Conservation (phyloP, 2,113 vertebrate genomes). For the Garra rufa region DNA sequence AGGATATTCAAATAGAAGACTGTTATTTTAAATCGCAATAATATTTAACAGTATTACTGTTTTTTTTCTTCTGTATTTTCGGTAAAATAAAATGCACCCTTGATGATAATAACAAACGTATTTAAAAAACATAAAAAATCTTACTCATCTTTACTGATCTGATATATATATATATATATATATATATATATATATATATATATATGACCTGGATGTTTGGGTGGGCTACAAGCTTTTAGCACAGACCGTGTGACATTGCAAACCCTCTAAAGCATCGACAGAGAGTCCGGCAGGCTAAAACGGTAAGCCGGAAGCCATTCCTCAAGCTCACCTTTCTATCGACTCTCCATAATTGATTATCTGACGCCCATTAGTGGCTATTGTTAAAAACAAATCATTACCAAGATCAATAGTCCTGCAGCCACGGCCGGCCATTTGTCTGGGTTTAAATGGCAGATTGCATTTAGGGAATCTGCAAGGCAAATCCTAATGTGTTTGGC, state of each 20-base stretch:
- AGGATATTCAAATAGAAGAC: too few relatives aligned
- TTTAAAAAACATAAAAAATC: too few relatives aligned
- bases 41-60: too few relatives aligned
- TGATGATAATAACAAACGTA: too few relatives aligned
- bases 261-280: conserved; percentile 52
- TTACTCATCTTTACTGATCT: too few relatives aligned
- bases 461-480: conserved; percentile 87
- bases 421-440: conserved; percentile 87
- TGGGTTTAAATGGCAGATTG: conserved; percentile 90
- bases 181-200: too few relatives aligned
- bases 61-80: too few relatives aligned
- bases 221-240: conserved; percentile 47
- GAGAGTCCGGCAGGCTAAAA: conserved; percentile 49
- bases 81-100: too few relatives aligned
- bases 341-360: conserved; percentile 94
- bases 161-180: too few relatives aligned
- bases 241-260: conserved; percentile 56
- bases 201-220: conserved; percentile 5
- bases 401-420: conserved; percentile 86
- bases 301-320: conserved; percentile 69
- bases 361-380: conserved; percentile 92
- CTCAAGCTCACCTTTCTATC: conserved; percentile 83
- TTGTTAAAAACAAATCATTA: conserved; percentile 95
- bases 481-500: conserved; percentile 74
- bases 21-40: too few relatives aligned